A percentile compares a stretch with the other conserved stretches of the same genome.
phyloP scores from a whole-genome alignment of 2,113 vertebrate species.

The Epinephelus cyanopodus region DNA sequence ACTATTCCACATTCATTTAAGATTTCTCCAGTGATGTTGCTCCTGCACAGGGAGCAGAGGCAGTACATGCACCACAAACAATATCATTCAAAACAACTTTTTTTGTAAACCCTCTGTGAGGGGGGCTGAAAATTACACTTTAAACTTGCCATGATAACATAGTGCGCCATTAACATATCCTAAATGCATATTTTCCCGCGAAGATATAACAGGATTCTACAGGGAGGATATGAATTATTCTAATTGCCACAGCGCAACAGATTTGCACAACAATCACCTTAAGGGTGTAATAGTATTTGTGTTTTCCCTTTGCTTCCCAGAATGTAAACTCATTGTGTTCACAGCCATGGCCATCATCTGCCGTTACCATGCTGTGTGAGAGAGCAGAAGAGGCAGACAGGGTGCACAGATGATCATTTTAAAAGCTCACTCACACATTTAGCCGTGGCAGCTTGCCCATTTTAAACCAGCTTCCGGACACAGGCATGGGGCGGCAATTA shows the following conservation, averaged over 20 bases:
- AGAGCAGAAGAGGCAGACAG: constrained; percentile 44
- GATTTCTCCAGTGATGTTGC: neutral
- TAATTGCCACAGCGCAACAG: neutral
- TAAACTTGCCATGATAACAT: constrained; percentile 6
- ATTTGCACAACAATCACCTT: constrained; percentile 20
- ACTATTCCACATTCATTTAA: neutral
- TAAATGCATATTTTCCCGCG: constrained; percentile 19
- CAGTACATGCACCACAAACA: neutral
- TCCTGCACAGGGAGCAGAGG: constrained; percentile 9
- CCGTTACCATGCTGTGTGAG: constrained; percentile 35
- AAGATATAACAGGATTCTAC: constrained; percentile 12
- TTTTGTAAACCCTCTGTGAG: neutral
- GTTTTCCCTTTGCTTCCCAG: constrained; percentile 39
- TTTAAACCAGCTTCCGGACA: constrained; percentile 49
- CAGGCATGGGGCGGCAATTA: constrained; percentile 67
- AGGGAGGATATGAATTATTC: constrained; percentile 32
- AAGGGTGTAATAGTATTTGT: constrained; percentile 42
- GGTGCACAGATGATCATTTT: constrained; percentile 60
- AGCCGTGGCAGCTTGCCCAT: constrained; percentile 65
- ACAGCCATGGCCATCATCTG: constrained; percentile 25
- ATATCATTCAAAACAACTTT: constrained; percentile 20
- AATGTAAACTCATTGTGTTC: constrained; percentile 40
- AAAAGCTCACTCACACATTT: constrained; percentile 67
- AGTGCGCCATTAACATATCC: constrained; percentile 4
- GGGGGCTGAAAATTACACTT: neutral